phyloP scores from a whole-genome alignment of 2,797 vertebrate genomes.

The Eupleurogrammus muticus region DNA sequence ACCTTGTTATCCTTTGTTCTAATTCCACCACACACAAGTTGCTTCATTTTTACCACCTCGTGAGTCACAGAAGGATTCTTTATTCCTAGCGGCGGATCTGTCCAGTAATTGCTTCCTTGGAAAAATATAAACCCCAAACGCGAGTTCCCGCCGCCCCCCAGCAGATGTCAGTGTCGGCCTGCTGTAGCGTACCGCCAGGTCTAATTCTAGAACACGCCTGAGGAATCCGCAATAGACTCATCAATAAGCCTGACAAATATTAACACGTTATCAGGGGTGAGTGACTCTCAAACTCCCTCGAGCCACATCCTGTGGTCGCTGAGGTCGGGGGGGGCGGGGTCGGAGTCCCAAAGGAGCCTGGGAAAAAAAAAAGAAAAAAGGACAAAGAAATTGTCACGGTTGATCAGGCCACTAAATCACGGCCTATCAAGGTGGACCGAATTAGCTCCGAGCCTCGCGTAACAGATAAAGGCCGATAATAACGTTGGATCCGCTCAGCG shows the following conservation, averaged over 20 bases:
- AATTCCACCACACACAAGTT: background rate
- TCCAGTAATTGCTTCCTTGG: slow-evolving; percentile 23
- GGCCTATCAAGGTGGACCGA: slow-evolving; percentile 38
- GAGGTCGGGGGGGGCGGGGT: background rate
- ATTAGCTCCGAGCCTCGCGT: slow-evolving; percentile 44
- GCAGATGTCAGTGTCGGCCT: slow-evolving; percentile 82
- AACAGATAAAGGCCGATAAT: slow-evolving; percentile 56
- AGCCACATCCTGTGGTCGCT: slow-evolving; percentile 36
- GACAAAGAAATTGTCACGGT: slow-evolving; percentile 37
- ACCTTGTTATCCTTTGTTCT: slow-evolving; percentile 42
- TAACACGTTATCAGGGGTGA: slow-evolving; percentile 63
- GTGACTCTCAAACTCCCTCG: slow-evolving; percentile 49
- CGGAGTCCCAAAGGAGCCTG: slow-evolving; percentile 1
- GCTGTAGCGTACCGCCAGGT: slow-evolving; percentile 26
- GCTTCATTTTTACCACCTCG: slow-evolving; percentile 12
- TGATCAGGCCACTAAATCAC: slow-evolving; percentile 58
- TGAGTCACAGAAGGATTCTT: slow-evolving; percentile 22
- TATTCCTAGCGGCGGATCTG: slow-evolving; percentile 14
- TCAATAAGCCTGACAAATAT: slow-evolving; percentile 72
- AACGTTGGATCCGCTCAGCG: slow-evolving; percentile 13
- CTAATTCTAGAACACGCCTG: slow-evolving; percentile 59
- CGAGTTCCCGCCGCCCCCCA: slow-evolving; percentile 69
- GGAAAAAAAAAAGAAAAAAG: no score
- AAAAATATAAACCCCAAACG: slow-evolving; percentile 20
- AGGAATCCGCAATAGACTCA: slow-evolving; percentile 66